phyloP scores from a whole-genome alignment of 1,140 invertebrate genomes.

The Trachelipus rathkii region DNA sequence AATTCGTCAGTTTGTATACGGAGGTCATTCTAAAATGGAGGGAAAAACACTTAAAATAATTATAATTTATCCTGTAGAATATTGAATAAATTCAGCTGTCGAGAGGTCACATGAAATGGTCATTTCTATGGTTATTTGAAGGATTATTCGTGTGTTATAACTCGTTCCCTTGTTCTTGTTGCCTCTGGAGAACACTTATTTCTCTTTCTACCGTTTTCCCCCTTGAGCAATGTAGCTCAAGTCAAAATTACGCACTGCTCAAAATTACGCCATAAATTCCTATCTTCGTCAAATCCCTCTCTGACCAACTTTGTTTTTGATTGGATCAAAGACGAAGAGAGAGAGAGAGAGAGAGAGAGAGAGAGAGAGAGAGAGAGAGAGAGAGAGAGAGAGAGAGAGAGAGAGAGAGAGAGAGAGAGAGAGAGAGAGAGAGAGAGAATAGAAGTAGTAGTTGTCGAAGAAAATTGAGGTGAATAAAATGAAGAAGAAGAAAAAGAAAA shows the following conservation, averaged over 20 bases:
- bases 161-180: neutral
- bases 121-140: too few species aligned
- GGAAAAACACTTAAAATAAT: too few species aligned
- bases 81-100: constrained; percentile 7
- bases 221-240: neutral
- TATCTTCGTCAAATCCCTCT: neutral
- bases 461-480: too few species aligned
- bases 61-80: neutral
- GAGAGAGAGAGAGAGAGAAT: too few species aligned
- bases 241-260: neutral
- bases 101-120: neutral
- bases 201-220: neutral
- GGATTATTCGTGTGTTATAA: too few species aligned
- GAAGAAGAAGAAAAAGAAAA: too few species aligned
- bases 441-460: too few species aligned
- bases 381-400: constrained; percentile 11
- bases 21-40: too few species aligned
- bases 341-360: constrained; percentile 11
- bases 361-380: constrained; percentile 11
- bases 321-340: constrained; percentile 13
- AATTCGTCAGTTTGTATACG: too few species aligned
- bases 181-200: neutral
- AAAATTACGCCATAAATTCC: constrained; percentile 11
- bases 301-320: neutral
- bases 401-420: constrained; percentile 9